phyloP scores from a whole-genome alignment of 1,140 invertebrate genomes.

The Orchestia grillus region DNA sequence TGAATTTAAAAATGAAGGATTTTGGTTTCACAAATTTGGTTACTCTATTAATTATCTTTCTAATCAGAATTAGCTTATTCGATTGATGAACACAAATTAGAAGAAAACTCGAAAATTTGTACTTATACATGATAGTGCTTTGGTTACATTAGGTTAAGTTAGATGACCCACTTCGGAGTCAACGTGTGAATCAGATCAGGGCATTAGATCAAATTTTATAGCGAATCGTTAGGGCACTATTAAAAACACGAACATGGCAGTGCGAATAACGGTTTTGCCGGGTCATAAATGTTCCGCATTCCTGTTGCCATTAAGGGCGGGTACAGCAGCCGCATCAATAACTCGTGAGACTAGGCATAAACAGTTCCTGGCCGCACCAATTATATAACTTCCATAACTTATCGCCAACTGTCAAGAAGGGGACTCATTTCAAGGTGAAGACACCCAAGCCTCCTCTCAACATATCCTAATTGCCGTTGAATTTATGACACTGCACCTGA shows the following conservation, averaged over 20 bases:
- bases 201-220: background rate
- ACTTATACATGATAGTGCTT: no score
- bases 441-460: background rate
- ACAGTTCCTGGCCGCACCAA: background rate
- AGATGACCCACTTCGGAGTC: no score
- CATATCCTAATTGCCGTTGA: background rate
- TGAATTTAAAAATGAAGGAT: no score
- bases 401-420: background rate
- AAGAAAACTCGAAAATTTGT: no score
- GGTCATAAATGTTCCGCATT: background rate
- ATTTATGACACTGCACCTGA: background rate
- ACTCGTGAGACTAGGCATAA: background rate
- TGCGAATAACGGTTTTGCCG: background rate
- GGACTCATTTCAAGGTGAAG: background rate
- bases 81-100: no score
- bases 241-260: background rate
- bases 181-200: no score
- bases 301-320: background rate
- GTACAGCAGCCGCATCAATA: background rate
- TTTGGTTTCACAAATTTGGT: no score
- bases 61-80: no score
- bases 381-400: background rate
- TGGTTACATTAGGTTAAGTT: no score
- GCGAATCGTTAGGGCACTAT: background rate
- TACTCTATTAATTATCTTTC: no score